These are phyloP conservation scores for Megalops atlanticus DNA, from an alignment of 2,113 vertebrate genomes.

Conservation along the genomic window DNA sequence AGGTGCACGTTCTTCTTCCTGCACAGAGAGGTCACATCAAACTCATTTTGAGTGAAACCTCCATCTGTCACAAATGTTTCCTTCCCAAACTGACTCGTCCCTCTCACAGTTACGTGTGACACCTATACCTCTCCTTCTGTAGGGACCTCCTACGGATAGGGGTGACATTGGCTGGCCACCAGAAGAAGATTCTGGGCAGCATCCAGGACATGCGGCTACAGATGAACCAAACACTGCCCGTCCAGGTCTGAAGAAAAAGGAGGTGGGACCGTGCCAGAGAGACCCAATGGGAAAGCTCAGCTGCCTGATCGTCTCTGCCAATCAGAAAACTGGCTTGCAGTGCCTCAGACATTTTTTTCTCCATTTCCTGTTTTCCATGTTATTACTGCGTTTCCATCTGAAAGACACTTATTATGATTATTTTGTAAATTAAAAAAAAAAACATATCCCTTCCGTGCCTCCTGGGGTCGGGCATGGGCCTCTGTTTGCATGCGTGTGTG, in stretches of 20 bases:
- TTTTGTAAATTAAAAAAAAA: conserved; percentile 59
- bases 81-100: neutral
- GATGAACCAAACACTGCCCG: conserved; percentile 83
- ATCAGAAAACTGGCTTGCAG: conserved; percentile 77
- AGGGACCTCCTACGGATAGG: conserved; percentile 84
- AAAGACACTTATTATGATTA: conserved; percentile 49
- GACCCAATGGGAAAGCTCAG: conserved; percentile 73
- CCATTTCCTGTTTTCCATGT: conserved; percentile 64
- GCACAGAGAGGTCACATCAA: neutral
- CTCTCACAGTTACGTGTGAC: neutral
- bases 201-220: conserved; percentile 85
- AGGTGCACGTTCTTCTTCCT: neutral
- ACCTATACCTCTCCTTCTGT: conserved; percentile 28
- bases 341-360: conserved; percentile 72
- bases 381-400: conserved; percentile 62
- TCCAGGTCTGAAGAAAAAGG: conserved; percentile 78
- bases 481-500: conserved; percentile 69
- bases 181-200: conserved; percentile 84
- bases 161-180: conserved; percentile 82
- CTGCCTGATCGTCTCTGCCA: conserved; percentile 74
- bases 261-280: conserved; percentile 52
- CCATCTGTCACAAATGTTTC: neutral
- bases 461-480: conserved; percentile 54
- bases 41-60: neutral
- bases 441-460: conserved; percentile 57